Base-by-base conservation (phyloP, 1,140 invertebrate species). In the Lepidotrigona ventralis region DNA sequence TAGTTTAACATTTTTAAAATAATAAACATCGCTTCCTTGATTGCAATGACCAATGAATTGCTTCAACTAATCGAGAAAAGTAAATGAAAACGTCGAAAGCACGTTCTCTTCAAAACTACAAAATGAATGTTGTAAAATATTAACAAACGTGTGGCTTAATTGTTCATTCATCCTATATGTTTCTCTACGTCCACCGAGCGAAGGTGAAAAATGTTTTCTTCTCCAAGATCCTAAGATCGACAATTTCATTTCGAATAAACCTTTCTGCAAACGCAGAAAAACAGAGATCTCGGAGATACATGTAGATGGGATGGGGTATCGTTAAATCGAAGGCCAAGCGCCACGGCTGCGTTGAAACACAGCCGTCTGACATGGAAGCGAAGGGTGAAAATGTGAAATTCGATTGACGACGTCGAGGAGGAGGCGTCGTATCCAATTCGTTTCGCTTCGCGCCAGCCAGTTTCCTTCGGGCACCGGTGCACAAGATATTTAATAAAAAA, bases 401-500 rank as follows among this genome's bases (percentile, higher is more conserved):
- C 83, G 71, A 79, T 81, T 81, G 51, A 29, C 9, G 69, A 23
- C 9, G 69, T 2, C 14, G 75, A 54, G 46, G 14, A n/a, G 70
- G 8, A 75, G 51, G 33, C 33, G 33, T 33, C 53, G 71, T 71
- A 83, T 84, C 76, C 75, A 79, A 86, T 86, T 86, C 71, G 69
- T 72, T 75, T 79, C 74, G 81, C 81, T 46, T 75, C 76, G 51
- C 69, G 33, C 64, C 74, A 73, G 73, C 74, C 68, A 68, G 74
- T 83, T 83, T 83, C 64, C 69, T 73, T 77, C 39, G 68, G 56
- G 68, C 80, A 74, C 5, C 60, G 73, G 69, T 71, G 73, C 80
- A 53, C 68, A 81, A 71, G 74, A 88, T 88, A 88, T 89, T 89
- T 88, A 88, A 89, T 89, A 89, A 89, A 85, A 89, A 89, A 84